These are phyloP conservation scores for Miichthys miiuy DNA, from an alignment of 2,797 vertebrate species.

Conservation along the genomic window DNA sequence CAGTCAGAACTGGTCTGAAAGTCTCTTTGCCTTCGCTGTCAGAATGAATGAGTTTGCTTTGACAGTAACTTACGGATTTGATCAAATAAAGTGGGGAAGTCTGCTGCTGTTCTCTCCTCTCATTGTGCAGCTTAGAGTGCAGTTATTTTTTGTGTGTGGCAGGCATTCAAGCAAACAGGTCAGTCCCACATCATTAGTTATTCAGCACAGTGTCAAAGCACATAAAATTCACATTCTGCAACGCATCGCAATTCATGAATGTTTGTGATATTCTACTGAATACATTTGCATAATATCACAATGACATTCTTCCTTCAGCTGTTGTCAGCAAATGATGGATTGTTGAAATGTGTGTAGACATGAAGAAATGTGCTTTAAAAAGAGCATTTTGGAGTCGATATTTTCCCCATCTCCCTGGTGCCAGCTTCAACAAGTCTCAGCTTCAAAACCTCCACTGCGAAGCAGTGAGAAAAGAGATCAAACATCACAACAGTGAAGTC, in stretches of 20 bases:
- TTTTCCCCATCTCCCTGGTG: not conserved
- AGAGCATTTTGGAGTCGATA: conserved; percentile 28
- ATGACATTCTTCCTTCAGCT: conserved; percentile 49
- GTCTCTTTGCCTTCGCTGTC: conserved; percentile 6
- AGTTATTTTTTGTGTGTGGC: conserved; percentile 17
- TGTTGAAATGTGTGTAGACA: conserved; percentile 25
- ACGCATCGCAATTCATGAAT: conserved; percentile 39
- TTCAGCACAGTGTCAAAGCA: conserved; percentile 58
- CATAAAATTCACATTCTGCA: conserved; percentile 56
- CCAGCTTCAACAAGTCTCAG: conserved; percentile 16
- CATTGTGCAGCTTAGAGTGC: conserved; percentile 17
- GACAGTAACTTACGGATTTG: conserved; percentile 40
- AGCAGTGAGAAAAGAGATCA: conserved; percentile 19
- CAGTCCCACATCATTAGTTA: conserved; percentile 54
- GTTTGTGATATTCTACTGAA: conserved; percentile 50
- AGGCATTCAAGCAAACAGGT: conserved; percentile 47
- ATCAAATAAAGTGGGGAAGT: conserved; percentile 46
- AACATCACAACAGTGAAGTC: conserved; percentile 19
- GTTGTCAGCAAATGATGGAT: conserved; percentile 54
- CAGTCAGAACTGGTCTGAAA: conserved; percentile 20
- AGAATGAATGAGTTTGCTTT: conserved; percentile 28
- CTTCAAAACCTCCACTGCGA: conserved; percentile 10
- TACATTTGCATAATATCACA: conserved; percentile 60
- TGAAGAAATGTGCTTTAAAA: conserved; percentile 24
- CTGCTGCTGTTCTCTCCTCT: conserved; percentile 11